Percentiles rank a stretch among this genome's conserved stretches.
Evolutionary conservation across 2,113 vertebrate genomes (phyloP).

Genomic region (Alectura lathami): DNA sequence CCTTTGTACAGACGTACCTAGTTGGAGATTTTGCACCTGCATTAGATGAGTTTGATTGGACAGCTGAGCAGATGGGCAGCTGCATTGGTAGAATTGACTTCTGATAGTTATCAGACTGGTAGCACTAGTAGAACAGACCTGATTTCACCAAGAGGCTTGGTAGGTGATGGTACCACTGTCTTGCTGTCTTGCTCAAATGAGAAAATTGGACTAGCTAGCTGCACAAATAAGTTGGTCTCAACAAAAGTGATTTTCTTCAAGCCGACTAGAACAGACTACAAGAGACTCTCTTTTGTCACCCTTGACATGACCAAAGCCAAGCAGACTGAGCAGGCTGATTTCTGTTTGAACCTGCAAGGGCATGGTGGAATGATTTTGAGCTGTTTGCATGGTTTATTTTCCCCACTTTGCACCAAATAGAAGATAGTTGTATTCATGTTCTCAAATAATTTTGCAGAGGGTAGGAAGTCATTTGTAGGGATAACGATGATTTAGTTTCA

Average conservation of each 20-base stretch:
- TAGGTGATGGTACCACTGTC: neutral
- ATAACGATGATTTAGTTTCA: neutral
- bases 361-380: neutral
- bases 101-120: neutral
- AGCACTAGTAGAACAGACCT: neutral
- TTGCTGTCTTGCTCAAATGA: neutral
- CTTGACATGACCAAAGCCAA: neutral
- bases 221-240: neutral
- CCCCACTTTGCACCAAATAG: neutral
- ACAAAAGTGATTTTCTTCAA: neutral
- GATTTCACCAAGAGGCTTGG: neutral
- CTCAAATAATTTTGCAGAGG: neutral
- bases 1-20: neutral
- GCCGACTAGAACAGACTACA: neutral
- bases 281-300: neutral
- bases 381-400: neutral
- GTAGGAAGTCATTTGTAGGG: neutral
- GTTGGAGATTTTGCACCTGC: neutral
- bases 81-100: neutral
- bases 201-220: neutral
- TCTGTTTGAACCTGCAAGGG: neutral
- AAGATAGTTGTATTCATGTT: neutral
- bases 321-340: neutral
- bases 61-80: neutral
- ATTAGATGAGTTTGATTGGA: neutral